These are phyloP conservation scores for Notothenia coriiceps DNA, from an alignment of 2,113 vertebrate species.

Conservation along the genomic window DNA sequence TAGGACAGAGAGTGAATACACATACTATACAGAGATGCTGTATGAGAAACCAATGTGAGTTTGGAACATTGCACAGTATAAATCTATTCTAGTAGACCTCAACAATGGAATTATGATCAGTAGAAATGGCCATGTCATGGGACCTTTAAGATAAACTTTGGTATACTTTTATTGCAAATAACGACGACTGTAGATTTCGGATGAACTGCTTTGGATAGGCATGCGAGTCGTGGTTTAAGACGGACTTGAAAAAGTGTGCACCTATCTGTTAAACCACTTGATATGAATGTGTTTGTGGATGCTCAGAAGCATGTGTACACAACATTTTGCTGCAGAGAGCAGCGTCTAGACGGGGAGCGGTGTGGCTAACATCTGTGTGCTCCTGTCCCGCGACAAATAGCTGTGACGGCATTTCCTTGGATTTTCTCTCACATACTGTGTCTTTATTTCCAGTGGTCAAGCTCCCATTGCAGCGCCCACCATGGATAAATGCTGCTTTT, in stretches of 20 bases:
- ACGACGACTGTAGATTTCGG: too few relatives aligned
- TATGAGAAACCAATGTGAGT: too few relatives aligned
- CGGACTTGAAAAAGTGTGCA: background rate
- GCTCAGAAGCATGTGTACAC: constrained; percentile 26
- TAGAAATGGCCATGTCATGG: too few relatives aligned
- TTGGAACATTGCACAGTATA: too few relatives aligned
- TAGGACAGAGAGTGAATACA: too few relatives aligned
- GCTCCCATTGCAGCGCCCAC: constrained; percentile 63
- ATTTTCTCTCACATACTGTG: constrained; percentile 75
- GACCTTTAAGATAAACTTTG: background rate
- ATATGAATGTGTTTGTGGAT: constrained; percentile 32
- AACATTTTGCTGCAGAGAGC: constrained; percentile 25
- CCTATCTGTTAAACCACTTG: background rate
- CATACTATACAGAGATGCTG: too few relatives aligned
- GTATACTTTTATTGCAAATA: background rate
- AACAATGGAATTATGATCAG: too few relatives aligned
- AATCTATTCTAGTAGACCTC: too few relatives aligned
- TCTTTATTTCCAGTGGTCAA: constrained; percentile 81
- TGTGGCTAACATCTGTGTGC: constrained; percentile 72
- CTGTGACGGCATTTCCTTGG: constrained; percentile 75
- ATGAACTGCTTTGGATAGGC: background rate
- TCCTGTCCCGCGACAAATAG: constrained; percentile 66
- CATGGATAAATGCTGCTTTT: constrained; percentile 84
- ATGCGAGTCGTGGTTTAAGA: background rate
- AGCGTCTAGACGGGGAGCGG: constrained; percentile 35